Evolutionary conservation across 2,113 vertebrate genomes (phyloP).

Genomic region (Bombycilla garrulus): DNA sequence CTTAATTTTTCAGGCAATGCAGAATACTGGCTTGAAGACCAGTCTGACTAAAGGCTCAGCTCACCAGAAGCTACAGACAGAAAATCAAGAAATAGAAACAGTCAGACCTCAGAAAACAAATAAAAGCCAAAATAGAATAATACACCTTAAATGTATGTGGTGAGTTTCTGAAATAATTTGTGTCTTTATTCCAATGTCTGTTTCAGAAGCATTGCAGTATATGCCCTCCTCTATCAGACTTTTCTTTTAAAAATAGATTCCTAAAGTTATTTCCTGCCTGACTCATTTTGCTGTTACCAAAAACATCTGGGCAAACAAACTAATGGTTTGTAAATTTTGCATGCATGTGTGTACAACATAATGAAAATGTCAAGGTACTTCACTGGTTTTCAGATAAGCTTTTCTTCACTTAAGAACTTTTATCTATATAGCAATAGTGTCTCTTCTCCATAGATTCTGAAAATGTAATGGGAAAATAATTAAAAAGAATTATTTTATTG

Average conservation of each 20-base stretch:
- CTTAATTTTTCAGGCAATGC: background rate
- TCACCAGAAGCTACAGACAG: background rate
- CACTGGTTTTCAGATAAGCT: background rate
- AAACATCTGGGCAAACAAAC: background rate
- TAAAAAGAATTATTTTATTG: background rate
- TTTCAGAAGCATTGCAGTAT: background rate
- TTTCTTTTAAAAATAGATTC: background rate
- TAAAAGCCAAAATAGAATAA: background rate
- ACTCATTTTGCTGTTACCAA: background rate
- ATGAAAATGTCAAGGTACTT: background rate
- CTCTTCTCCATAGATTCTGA: fast-evolving
- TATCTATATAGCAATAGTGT: background rate
- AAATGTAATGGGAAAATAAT: background rate
- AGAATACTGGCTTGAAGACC: background rate
- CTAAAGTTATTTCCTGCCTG: background rate
- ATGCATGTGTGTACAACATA: background rate
- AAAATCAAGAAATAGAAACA: background rate
- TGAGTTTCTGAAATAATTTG: background rate
- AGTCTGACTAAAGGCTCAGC: background rate
- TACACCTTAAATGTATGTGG: fast-evolving
- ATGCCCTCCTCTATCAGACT: background rate
- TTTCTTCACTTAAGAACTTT: background rate
- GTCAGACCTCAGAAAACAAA: background rate
- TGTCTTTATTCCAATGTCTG: background rate
- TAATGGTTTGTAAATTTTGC: background rate